Evolutionary conservation across 2,888 invertebrate genomes (phyloP).

Genomic region (Harpalus rubripes): DNA sequence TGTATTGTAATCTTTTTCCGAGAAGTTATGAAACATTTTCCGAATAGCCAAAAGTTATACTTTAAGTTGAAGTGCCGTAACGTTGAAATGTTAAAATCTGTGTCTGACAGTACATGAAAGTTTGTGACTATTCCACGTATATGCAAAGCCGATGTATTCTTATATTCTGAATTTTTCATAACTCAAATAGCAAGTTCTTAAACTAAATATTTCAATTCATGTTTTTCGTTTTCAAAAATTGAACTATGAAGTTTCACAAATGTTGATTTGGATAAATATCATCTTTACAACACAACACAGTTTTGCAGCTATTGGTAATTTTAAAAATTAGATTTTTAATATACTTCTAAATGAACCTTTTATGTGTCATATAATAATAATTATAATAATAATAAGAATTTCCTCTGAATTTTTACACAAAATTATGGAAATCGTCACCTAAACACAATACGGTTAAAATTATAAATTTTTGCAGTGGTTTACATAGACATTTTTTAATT

Average conservation of each 20-base stretch:
- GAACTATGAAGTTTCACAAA: background rate
- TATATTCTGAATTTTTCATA: background rate
- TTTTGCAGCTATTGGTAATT: too few relatives aligned
- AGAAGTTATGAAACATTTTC: background rate
- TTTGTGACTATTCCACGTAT: background rate
- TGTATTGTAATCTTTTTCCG: background rate
- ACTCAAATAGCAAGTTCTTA: background rate
- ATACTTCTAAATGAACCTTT: too few relatives aligned
- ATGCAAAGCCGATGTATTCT: background rate
- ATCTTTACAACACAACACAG: background rate
- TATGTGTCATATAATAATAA: too few relatives aligned
- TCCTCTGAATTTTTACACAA: too few relatives aligned
- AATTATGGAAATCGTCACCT: too few relatives aligned
- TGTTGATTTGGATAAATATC: background rate
- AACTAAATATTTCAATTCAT: background rate
- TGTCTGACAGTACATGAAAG: slow-evolving; percentile 2
- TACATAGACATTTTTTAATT: too few relatives aligned
- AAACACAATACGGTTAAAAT: too few relatives aligned
- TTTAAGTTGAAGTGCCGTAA: background rate
- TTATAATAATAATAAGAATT: too few relatives aligned
- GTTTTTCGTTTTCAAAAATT: background rate
- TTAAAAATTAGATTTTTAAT: too few relatives aligned
- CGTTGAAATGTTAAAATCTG: background rate
- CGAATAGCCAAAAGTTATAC: background rate
- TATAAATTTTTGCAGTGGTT: too few relatives aligned